Evolutionary conservation across 2,888 invertebrate species (phyloP).

Genomic region (Drosophila falleni): DNA sequence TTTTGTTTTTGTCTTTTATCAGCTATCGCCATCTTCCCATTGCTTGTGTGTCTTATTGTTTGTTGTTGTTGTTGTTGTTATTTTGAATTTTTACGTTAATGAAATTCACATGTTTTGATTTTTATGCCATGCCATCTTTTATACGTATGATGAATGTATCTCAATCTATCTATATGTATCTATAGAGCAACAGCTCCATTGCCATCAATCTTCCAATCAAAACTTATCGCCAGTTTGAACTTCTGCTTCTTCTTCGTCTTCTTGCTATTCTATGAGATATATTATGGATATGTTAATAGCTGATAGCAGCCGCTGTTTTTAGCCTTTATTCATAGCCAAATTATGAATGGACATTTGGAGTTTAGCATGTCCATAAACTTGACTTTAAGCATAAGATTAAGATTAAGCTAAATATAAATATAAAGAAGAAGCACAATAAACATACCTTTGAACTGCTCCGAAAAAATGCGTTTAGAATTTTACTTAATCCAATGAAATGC

Average conservation of each 20-base stretch:
- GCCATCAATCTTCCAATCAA: constrained; percentile 59
- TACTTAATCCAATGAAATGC: constrained; percentile 41
- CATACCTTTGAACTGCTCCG: constrained; percentile 24
- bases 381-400: constrained; percentile 6
- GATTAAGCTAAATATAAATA: no score
- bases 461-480: not conserved
- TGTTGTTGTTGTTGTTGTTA: constrained; percentile 5
- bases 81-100: constrained; percentile 65
- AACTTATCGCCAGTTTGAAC: constrained; percentile 34
- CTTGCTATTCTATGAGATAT: constrained; percentile 10
- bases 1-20: constrained; percentile 51
- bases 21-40: constrained; percentile 60
- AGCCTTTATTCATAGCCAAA: constrained; percentile 28
- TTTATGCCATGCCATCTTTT: constrained; percentile 59
- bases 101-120: constrained; percentile 75
- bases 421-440: not conserved
- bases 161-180: constrained; percentile 36
- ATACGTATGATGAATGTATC: constrained; percentile 65
- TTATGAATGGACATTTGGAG: constrained; percentile 44
- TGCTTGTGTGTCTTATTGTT: constrained; percentile 4
- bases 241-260: constrained; percentile 8
- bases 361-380: constrained; percentile 54
- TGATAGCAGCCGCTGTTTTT: constrained; percentile 26
- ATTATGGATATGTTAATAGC: constrained; percentile 61
- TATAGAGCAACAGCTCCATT: constrained; percentile 4